Conservation (phyloP, 1,140 invertebrate species). For the Stratiolaelaps scimitus region DNA sequence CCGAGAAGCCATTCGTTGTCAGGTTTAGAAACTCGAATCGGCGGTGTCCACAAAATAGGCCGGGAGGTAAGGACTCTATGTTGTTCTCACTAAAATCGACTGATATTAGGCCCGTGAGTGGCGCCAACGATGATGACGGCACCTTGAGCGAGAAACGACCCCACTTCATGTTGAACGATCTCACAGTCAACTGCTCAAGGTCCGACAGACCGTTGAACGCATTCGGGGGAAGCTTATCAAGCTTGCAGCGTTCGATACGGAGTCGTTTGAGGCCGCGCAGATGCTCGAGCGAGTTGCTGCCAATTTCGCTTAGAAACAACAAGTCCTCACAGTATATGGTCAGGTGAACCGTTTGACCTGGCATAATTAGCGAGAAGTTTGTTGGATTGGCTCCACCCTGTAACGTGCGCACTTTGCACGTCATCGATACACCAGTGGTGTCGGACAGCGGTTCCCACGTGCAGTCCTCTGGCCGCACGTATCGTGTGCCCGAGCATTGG, state of each 20-base stretch:
- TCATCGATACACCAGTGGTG: slow-evolving; percentile 49
- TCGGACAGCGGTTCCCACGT: slow-evolving; percentile 40
- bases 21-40: slow-evolving; percentile 58
- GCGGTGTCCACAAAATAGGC: slow-evolving; percentile 56
- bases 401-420: slow-evolving; percentile 61
- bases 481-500: slow-evolving; percentile 27
- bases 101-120: slow-evolving; percentile 52
- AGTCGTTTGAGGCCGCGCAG: slow-evolving; percentile 55
- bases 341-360: slow-evolving; percentile 63
- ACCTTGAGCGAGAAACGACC: slow-evolving; percentile 60
- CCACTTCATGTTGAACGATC: slow-evolving; percentile 46
- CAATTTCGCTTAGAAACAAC: slow-evolving; percentile 54
- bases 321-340: slow-evolving; percentile 69
- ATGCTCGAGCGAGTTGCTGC: slow-evolving; percentile 35
- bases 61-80: slow-evolving; percentile 58
- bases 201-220: slow-evolving; percentile 58
- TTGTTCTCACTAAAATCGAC: slow-evolving; percentile 66
- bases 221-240: slow-evolving; percentile 31
- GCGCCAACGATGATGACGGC: slow-evolving; percentile 55
- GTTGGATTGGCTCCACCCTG: slow-evolving; percentile 58
- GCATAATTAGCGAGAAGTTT: slow-evolving; percentile 69
- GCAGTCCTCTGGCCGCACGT: slow-evolving; percentile 32
- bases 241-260: slow-evolving; percentile 34
- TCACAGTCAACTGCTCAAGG: slow-evolving; percentile 43
- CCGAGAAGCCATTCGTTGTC: slow-evolving; percentile 60